Evolutionary conservation across 2,113 vertebrate species (phyloP).

Genomic region (Rhabdornis inornatus): DNA sequence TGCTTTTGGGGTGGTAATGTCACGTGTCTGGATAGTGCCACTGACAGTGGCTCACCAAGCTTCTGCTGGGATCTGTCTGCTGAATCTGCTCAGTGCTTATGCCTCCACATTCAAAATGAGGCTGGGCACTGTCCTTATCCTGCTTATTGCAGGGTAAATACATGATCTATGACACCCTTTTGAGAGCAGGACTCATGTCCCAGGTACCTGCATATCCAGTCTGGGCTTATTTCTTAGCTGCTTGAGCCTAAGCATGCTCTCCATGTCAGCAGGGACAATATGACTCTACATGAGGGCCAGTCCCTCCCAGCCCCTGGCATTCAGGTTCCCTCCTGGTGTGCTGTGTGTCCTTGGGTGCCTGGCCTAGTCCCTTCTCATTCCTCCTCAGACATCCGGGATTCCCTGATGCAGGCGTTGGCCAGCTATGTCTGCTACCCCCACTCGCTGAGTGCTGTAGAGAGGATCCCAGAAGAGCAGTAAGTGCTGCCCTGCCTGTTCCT

Average conservation of each 20-base stretch:
- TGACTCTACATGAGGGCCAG: not conserved
- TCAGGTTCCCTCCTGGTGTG: not conserved
- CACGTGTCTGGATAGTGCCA: not conserved
- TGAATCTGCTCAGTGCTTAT: not conserved
- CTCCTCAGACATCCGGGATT: constrained; percentile 92
- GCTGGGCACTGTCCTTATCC: not conserved
- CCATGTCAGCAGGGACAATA: not conserved
- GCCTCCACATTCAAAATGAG: not conserved
- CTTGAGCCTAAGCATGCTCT: not conserved
- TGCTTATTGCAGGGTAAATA: not conserved
- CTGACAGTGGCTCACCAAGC: not conserved
- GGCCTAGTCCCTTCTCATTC: not conserved
- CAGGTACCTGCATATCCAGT: not conserved
- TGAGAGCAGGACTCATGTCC: not conserved
- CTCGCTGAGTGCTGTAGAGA: constrained; percentile 93
- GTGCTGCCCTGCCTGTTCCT: constrained; percentile 49
- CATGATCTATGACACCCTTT: not conserved
- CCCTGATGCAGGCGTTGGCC: constrained; percentile 95
- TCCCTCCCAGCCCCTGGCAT: not conserved
- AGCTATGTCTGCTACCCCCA: constrained; percentile 98
- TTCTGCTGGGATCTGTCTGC: not conserved
- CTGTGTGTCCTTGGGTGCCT: not conserved
- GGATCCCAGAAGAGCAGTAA: constrained; percentile 96
- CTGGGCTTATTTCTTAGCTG: not conserved
- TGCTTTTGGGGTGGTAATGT: not conserved